Conservation (phyloP, 2,797 vertebrate species). For the Pygocentrus nattereri region DNA sequence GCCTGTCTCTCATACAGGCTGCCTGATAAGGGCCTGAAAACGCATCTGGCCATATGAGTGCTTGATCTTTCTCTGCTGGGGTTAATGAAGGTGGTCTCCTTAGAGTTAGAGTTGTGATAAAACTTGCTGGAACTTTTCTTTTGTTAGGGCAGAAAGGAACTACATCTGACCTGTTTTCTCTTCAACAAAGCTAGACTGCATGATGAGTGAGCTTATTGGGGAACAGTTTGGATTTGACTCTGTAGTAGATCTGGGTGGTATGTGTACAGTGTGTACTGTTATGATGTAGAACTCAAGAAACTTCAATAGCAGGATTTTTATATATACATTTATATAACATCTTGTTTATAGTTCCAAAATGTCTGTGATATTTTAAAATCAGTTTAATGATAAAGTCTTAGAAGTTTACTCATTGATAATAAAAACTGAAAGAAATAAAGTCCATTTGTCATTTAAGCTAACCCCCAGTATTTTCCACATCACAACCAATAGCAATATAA, state of each 20-base stretch:
- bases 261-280: background rate
- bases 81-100: slow-evolving; percentile 61
- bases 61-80: slow-evolving; percentile 51
- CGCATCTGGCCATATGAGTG: slow-evolving; percentile 52
- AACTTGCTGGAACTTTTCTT: slow-evolving; percentile 55
- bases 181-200: slow-evolving; percentile 8
- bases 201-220: slow-evolving; percentile 1
- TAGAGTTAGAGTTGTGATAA: slow-evolving; percentile 47
- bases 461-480: too few species aligned
- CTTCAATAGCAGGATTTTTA: background rate
- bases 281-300: background rate
- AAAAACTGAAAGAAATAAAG: too few species aligned
- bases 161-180: slow-evolving; percentile 44
- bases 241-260: background rate
- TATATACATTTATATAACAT: too few species aligned
- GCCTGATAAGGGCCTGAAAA: slow-evolving; percentile 54
- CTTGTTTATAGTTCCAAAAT: too few species aligned
- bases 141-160: slow-evolving; percentile 24
- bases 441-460: too few species aligned
- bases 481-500: too few species aligned
- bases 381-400: too few species aligned
- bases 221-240: slow-evolving; percentile 1
- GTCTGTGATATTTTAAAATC: too few species aligned
- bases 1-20: slow-evolving; percentile 51
- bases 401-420: too few species aligned